Percentiles rank a stretch among this genome's conserved stretches.
phyloP scores from a whole-genome alignment of 2,888 invertebrate species.

The Ormyrus pomaceus region DNA sequence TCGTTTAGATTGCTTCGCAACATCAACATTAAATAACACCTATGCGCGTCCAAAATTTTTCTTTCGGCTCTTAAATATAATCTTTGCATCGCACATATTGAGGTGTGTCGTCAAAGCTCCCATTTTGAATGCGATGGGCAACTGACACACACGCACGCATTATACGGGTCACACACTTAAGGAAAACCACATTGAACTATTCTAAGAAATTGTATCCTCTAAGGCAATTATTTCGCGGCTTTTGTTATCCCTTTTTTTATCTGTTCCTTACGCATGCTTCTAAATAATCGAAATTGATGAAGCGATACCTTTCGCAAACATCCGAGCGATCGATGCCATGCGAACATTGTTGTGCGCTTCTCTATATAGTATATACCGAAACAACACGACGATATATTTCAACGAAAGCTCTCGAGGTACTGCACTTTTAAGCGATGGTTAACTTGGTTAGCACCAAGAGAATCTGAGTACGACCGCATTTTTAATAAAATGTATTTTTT shows the following conservation, averaged over 20 bases:
- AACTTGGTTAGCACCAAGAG: conserved; percentile 60
- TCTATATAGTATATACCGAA: conserved; percentile 21
- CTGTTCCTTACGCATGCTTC: background rate
- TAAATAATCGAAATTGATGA: conserved; percentile 37
- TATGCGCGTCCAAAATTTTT: conserved; percentile 42
- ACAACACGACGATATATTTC: conserved; percentile 27
- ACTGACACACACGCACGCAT: conserved; percentile 61
- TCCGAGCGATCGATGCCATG: conserved; percentile 12
- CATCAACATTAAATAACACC: conserved; percentile 58
- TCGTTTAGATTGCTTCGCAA: conserved; percentile 59
- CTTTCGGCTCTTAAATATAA: conserved; percentile 42
- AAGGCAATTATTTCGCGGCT: conserved; percentile 7
- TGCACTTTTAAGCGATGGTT: conserved; percentile 47
- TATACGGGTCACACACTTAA: conserved; percentile 68
- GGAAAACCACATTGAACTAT: conserved; percentile 76
- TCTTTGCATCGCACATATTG: conserved; percentile 45
- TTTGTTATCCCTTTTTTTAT: conserved; percentile 24
- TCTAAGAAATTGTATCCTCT: conserved; percentile 69
- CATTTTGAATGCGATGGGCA: background rate
- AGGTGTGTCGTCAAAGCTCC: conserved; percentile 8
- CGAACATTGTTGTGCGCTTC: conserved; percentile 41
- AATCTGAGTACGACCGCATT: conserved; percentile 46
- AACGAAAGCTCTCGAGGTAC: conserved; percentile 53
- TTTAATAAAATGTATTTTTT: conserved; percentile 22
- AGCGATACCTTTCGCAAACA: conserved; percentile 12